Evolutionary conservation across 53 echinoderm and acorn worm species (phyloP).

Genomic region (Echinarachnius parma): DNA sequence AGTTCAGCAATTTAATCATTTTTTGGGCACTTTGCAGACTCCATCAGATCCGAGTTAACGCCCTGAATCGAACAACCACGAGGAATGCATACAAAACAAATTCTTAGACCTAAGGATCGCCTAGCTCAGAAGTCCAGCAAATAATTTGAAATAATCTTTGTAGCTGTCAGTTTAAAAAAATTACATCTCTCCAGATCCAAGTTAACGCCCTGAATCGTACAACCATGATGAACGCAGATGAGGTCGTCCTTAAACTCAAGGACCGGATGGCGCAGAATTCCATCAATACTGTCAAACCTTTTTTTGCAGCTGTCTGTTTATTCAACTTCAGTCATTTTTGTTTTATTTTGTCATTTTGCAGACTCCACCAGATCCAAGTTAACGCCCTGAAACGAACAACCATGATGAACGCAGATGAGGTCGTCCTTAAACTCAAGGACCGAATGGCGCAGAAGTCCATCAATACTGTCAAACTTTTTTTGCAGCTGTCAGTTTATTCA

Average conservation of each 20-base stretch:
- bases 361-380: slow-evolving; percentile 73
- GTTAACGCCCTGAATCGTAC: slow-evolving; percentile 70
- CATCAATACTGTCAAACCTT: slow-evolving; percentile 39
- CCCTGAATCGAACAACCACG: slow-evolving; percentile 68
- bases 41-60: slow-evolving; percentile 69
- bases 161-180: too few species aligned
- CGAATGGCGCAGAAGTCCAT: slow-evolving; percentile 94
- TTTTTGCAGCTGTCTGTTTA: neutral
- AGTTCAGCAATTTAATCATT: too few species aligned
- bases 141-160: too few species aligned
- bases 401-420: slow-evolving; percentile 81
- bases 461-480: slow-evolving; percentile 23
- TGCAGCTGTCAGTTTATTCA: too few species aligned
- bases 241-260: slow-evolving; percentile 81
- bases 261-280: slow-evolving; percentile 97
- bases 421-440: slow-evolving; percentile 84
- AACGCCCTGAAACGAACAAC: slow-evolving; percentile 73
- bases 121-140: slow-evolving; percentile 92
- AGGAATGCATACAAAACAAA: slow-evolving; percentile 79
- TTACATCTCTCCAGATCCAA: slow-evolving; percentile 78
- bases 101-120: slow-evolving; percentile 82
- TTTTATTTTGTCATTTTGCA: slow-evolving; percentile 13
- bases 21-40: slow-evolving; percentile 57
- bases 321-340: neutral
- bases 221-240: slow-evolving; percentile 75